Percentiles rank a stretch among this genome's conserved stretches.
Evolutionary conservation across 2,888 invertebrate species (phyloP).

Genomic region (Neelides folsomi): DNA sequence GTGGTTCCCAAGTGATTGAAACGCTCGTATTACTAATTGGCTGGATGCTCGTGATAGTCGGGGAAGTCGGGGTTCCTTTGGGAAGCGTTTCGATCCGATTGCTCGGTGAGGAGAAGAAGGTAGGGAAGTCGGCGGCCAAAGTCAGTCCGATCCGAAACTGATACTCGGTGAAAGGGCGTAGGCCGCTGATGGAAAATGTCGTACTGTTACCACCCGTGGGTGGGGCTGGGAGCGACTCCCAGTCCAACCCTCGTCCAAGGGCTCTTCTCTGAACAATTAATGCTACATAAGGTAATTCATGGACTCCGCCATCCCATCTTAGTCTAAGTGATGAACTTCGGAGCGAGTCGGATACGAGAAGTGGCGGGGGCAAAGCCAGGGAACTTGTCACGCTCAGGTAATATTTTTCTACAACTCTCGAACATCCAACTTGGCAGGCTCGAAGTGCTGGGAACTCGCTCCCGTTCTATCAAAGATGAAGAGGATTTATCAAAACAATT

Average conservation of each 20-base stretch:
- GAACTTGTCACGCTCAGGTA: slow-evolving; percentile 22
- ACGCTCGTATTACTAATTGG: slow-evolving; percentile 30
- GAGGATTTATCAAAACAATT: background rate
- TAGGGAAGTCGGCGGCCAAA: slow-evolving; percentile 25
- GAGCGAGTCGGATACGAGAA: slow-evolving; percentile 27
- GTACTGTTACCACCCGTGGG: slow-evolving; percentile 38
- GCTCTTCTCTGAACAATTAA: slow-evolving; percentile 25
- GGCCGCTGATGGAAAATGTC: slow-evolving; percentile 53
- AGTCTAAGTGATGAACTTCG: slow-evolving; percentile 27
- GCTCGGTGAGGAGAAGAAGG: slow-evolving; percentile 23
- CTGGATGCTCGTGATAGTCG: slow-evolving; percentile 30
- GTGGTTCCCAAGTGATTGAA: slow-evolving; percentile 30
- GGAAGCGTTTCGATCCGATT: slow-evolving; percentile 24
- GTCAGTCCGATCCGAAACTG: slow-evolving; percentile 38
- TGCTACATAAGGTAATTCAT: slow-evolving; percentile 26
- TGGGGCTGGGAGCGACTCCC: slow-evolving; percentile 26
- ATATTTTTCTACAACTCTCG: slow-evolving; percentile 27
- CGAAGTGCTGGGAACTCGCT: slow-evolving; percentile 26
- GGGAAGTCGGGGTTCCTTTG: slow-evolving; percentile 25
- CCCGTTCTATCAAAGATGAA: slow-evolving; percentile 17
- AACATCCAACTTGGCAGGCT: slow-evolving; percentile 29
- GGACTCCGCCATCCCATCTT: slow-evolving; percentile 29
- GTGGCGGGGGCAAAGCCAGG: slow-evolving; percentile 23
- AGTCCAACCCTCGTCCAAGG: slow-evolving; percentile 19
- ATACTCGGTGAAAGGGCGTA: slow-evolving; percentile 79